Conservation (phyloP, 2,113 vertebrate species). For the Thryonomys swinderianus region DNA sequence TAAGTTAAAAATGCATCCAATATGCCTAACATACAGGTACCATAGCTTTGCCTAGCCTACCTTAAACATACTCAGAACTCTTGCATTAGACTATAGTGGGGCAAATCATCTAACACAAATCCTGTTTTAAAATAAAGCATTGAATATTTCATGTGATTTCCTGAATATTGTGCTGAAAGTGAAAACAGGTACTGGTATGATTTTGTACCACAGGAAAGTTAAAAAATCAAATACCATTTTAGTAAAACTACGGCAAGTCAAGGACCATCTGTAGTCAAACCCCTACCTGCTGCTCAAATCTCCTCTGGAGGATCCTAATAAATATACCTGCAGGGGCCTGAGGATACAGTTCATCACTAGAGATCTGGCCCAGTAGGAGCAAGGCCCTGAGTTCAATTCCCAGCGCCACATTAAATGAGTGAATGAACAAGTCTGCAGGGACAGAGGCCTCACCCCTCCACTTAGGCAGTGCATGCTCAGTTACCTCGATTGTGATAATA, state of each 20-base stretch:
- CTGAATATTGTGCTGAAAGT: neutral
- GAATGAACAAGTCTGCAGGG: neutral
- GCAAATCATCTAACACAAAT: neutral
- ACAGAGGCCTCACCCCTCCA: neutral
- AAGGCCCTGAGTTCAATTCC: neutral
- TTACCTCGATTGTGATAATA: conserved; percentile 95
- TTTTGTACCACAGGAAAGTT: neutral
- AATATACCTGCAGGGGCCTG: neutral
- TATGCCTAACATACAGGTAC: neutral
- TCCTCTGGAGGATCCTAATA: neutral
- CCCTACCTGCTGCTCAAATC: neutral
- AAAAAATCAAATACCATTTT: neutral
- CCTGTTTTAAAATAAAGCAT: neutral
- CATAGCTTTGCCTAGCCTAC: neutral
- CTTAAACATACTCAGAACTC: neutral
- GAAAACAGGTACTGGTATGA: neutral
- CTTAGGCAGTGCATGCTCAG: neutral
- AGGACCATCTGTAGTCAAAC: neutral
- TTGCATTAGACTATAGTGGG: neutral
- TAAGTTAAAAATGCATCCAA: neutral
- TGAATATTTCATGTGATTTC: neutral
- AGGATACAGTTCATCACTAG: neutral
- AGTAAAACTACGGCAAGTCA: neutral
- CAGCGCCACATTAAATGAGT: neutral
- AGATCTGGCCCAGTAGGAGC: neutral